Base-by-base conservation (phyloP, 2,888 invertebrate genomes). In the Miltochrista miniata region DNA sequence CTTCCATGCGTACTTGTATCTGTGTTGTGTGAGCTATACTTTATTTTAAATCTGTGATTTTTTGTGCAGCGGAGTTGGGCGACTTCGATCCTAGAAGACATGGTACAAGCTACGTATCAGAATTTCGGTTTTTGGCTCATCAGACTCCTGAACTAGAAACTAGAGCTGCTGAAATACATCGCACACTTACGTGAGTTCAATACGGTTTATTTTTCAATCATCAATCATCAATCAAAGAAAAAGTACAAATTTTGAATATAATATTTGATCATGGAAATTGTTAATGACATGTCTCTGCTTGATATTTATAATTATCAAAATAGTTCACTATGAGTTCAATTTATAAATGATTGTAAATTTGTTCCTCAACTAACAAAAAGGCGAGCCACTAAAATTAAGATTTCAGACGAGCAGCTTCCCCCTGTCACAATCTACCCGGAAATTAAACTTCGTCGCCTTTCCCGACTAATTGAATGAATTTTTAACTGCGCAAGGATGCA, bases 61-160 rank as follows among this genome's bases (percentile, higher is more conserved):
- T 68, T 31, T 72, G 54, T 65, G 47, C 91, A 98, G 98, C 98
- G 76, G 98, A 99, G 92, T 92, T 98, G 56, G 98, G 98, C 1
- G 98, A 98, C 92, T 98, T 96, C 86, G 98, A 98, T 85, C 94
- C 96, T 30, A 93, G 97, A 67, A 93, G 97, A 51, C 98, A 98
- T 83, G 95, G 95, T 31, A 93, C 95, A 18, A 98, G 98, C 48
- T 99, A 99, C 87, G 96, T 98, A 60, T 97, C 98, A 10, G 98
- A 99, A 93, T 98, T 99, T 87, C 94, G 98, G 59, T 95, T 98
- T 81, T 92, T 98, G 69, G 95, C 98, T 42, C 98, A 97, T 86
- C 98, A 99, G 90, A 97, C 97, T 47, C 94, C 96, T 35, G 98
- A 98, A 81, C 90, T 98, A 72, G 98, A 99, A 89, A 93, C 94